Base-by-base conservation (phyloP, 2,888 invertebrate species). In the Teinopalpus imperialis region DNA sequence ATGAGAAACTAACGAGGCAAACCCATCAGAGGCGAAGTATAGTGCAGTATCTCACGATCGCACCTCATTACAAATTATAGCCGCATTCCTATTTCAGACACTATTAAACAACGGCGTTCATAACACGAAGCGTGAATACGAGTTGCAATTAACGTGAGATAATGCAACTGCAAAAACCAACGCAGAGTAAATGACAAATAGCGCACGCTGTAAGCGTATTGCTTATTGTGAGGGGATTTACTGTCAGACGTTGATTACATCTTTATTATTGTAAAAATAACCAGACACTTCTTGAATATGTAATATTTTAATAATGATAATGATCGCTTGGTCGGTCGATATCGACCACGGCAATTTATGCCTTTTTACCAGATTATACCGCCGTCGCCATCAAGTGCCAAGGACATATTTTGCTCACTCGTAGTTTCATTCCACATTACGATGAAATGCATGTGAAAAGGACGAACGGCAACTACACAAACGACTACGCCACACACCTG, bases 21-120 rank as follows among this genome's bases (percentile, higher is more conserved):
- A 12, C 26, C 32, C 24, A 39, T 39, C 24, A 37, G 20, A 9
- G 21, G 43, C 41, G 23, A 13, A 26, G 31, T 27, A 16, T 35
- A 35, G 29, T 21, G 45, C 39, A 21, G 39, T 47, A 61, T 57
- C 59, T 63, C 63, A 63, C 63, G 63, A 87, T 80, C 79, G 78
- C 74, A 63, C 66, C 81, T 86, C 79, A 87, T 87, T 87, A 87
- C 87, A 83, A 86, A 87, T 88, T 86, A 87, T 86, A 77, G 63
- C 73, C 81, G 88, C 87, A 87, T 87, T 87, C 83, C 80, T 73
- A 67, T 64, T 71, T 74, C 75, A 65, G 59, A 58, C 65, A 67
- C 63, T 70, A 74, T 79, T 75, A 78, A 69, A 66, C 60, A 69
- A 62, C 63, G 59, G 63, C 66, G 52, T 34, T 9, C 40, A 47